Conservation (phyloP, 2,797 vertebrate genomes). For the Onychomys leucogaster region DNA sequence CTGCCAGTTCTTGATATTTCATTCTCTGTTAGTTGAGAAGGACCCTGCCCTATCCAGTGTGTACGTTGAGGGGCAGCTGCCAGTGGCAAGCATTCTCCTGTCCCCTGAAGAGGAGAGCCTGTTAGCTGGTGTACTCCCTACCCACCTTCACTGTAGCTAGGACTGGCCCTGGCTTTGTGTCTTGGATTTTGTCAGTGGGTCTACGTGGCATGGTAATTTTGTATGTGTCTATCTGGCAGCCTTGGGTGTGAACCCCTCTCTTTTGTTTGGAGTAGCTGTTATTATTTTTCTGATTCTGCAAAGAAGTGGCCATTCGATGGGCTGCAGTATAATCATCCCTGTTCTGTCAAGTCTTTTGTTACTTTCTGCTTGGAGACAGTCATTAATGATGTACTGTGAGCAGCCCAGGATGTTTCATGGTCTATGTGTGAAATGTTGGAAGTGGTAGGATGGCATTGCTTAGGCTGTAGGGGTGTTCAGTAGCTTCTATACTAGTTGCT, state of each 20-base stretch:
- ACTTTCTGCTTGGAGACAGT: background rate
- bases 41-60: background rate
- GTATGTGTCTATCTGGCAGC: background rate
- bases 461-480: background rate
- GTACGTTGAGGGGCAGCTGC: background rate
- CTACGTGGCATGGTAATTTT: background rate
- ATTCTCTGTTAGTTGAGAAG: background rate
- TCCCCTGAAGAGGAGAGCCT: background rate
- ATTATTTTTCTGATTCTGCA: background rate
- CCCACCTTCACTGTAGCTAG: background rate
- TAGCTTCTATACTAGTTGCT: background rate
- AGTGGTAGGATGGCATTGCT: background rate
- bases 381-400: no score
- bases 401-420: background rate
- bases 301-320: accelerated
- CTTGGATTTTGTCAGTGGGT: background rate
- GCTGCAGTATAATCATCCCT: accelerated
- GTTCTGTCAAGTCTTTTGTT: background rate
- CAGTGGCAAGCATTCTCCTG: background rate
- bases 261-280: background rate
- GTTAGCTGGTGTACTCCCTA: background rate
- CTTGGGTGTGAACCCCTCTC: no score
- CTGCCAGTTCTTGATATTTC: background rate
- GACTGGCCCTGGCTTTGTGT: background rate
- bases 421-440: background rate